Conservation (phyloP, 2,113 vertebrate genomes). For the Hippocampus mohnikei region DNA sequence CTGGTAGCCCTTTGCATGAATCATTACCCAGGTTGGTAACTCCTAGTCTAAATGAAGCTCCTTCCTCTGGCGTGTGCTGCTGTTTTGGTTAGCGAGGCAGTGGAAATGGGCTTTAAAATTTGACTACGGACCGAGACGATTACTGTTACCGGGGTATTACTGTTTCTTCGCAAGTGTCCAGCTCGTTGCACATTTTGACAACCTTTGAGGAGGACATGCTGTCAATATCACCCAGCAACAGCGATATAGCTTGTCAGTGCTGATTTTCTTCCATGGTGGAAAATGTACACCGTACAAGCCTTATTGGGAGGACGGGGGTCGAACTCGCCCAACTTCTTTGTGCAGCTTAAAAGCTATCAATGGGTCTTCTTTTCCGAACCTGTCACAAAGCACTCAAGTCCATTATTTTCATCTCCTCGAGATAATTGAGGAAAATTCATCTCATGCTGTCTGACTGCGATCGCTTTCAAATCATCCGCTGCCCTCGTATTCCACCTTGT, state of each 20-base stretch:
- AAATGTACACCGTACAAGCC: not conserved
- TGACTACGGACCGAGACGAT: too few species aligned
- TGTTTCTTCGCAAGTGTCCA: not conserved
- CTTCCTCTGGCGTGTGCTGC: too few species aligned
- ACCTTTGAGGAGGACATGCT: constrained; percentile 16
- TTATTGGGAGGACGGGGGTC: not conserved
- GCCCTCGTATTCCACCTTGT: not conserved
- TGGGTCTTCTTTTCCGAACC: not conserved
- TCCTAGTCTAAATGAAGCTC: too few species aligned
- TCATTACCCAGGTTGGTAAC: too few species aligned
- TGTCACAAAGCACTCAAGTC: not conserved
- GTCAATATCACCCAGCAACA: constrained; percentile 22
- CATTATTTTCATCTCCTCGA: constrained; percentile 2
- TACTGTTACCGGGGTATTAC: too few species aligned
- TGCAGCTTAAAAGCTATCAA: not conserved
- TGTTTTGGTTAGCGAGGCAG: too few species aligned
- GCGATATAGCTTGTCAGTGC: not conserved
- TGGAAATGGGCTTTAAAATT: too few species aligned
- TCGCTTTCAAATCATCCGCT: not conserved
- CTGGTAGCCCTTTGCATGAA: too few species aligned
- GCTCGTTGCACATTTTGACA: constrained; percentile 8
- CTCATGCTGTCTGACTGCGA: not conserved
- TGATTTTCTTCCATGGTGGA: not conserved
- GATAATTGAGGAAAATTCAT: not conserved
- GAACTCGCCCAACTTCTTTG: not conserved